phyloP scores from a whole-genome alignment of 1,140 invertebrate genomes.

The Apolygus lucorum region DNA sequence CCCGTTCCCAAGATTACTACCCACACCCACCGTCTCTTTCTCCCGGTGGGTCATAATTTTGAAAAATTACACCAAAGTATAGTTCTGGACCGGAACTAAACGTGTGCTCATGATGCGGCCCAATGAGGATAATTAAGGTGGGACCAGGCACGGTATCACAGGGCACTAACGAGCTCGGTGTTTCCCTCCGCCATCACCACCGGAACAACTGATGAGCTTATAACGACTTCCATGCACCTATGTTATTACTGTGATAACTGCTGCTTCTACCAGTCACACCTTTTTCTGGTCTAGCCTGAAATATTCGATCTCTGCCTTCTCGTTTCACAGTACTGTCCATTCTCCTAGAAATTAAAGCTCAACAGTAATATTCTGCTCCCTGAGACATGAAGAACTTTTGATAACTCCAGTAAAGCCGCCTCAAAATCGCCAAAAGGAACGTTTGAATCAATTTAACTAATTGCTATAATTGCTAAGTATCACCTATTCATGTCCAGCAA shows the following conservation, averaged over 20 bases:
- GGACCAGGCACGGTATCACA: slow-evolving; percentile 3
- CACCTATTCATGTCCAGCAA: too few relatives aligned
- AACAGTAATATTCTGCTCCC: too few relatives aligned
- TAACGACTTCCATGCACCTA: slow-evolving; percentile 14
- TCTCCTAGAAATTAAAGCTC: too few relatives aligned
- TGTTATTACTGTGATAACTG: slow-evolving; percentile 20
- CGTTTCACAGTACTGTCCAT: too few relatives aligned
- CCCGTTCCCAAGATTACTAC: background rate
- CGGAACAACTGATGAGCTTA: slow-evolving; percentile 18
- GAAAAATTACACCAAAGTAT: slow-evolving; percentile 21
- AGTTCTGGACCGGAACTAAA: slow-evolving; percentile 20
- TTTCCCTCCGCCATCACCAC: slow-evolving; percentile 8
- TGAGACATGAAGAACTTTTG: too few relatives aligned
- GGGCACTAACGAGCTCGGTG: slow-evolving; percentile 10
- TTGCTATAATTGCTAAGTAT: too few relatives aligned
- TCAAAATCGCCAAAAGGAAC: too few relatives aligned
- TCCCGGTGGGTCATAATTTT: slow-evolving; percentile 14
- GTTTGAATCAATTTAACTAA: too few relatives aligned
- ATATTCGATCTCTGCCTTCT: too few relatives aligned
- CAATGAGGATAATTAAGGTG: slow-evolving; percentile 22
- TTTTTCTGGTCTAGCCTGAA: too few relatives aligned
- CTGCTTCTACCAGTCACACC: slow-evolving; percentile 10
- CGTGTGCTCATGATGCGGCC: slow-evolving; percentile 16
- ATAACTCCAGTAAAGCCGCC: too few relatives aligned
- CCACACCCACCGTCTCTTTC: background rate